phyloP scores from a whole-genome alignment of 2,113 vertebrate genomes.

The Varanus komodoensis region DNA sequence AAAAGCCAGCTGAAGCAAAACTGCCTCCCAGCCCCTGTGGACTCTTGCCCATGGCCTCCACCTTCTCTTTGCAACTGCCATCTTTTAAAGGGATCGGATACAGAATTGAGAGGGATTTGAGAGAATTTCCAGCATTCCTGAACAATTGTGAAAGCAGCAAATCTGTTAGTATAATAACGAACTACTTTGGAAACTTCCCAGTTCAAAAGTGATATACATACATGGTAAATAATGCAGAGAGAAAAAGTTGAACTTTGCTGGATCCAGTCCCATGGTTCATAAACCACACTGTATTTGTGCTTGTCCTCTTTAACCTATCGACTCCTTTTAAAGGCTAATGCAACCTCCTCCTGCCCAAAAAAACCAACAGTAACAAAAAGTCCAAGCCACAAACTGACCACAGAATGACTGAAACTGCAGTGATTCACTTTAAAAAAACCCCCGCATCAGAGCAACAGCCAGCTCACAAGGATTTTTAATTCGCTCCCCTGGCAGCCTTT shows the following conservation, averaged over 20 bases:
- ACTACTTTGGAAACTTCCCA: not conserved
- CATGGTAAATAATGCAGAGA: not conserved
- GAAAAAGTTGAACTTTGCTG: not conserved
- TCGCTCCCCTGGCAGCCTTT: conserved; percentile 57
- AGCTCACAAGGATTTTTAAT: conserved; percentile 65
- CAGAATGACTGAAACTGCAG: conserved; percentile 63
- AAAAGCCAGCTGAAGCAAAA: no score
- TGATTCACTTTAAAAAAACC: conserved; percentile 41
- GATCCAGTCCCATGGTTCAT: conserved; percentile 37
- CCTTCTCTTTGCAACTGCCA: not conserved
- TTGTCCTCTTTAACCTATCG: conserved; percentile 43
- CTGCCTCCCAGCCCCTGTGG: no score
- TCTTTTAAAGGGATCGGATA: not conserved
- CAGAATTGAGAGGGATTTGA: not conserved
- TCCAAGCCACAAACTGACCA: conserved; percentile 60
- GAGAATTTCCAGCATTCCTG: not conserved
- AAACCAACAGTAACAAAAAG: not conserved
- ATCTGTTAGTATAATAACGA: not conserved
- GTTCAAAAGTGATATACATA: not conserved
- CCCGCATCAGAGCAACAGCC: conserved; percentile 60
- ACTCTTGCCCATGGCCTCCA: no score
- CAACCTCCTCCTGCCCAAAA: not conserved
- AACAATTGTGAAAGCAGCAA: not conserved
- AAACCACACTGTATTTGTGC: conserved; percentile 35
- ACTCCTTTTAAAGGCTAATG: conserved; percentile 67